Conservation (phyloP, 2,888 invertebrate species). For the Druceiella hillmani region DNA sequence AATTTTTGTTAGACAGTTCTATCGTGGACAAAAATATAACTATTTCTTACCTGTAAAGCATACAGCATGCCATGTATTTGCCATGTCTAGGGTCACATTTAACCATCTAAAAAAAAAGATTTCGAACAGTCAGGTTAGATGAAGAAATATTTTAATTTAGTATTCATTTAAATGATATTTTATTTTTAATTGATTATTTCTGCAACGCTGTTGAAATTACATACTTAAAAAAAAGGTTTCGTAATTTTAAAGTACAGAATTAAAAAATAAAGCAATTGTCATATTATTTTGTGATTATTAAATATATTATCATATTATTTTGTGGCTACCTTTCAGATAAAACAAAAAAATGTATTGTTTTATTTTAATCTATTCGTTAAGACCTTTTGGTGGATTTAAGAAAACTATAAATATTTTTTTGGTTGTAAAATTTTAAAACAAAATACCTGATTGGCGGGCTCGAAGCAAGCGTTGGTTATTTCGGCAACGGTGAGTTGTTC, state of each 20-base stretch:
- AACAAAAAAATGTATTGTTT: neutral
- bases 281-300: too few relatives aligned
- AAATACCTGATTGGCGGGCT: conserved; percentile 77
- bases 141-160: neutral
- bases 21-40: neutral
- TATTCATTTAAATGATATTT: too few relatives aligned
- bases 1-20: too few relatives aligned
- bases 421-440: neutral
- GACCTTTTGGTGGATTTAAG: too few relatives aligned
- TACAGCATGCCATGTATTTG: conserved; percentile 93
- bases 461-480: conserved; percentile 93
- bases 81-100: conserved; percentile 88
- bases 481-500: conserved; percentile 87
- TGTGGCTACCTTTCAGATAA: neutral
- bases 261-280: too few relatives aligned
- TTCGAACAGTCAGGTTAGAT: neutral
- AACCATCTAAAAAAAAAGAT: conserved; percentile 67
- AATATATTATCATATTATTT: neutral
- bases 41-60: conserved; percentile 65
- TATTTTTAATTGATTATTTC: too few relatives aligned
- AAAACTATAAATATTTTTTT: too few relatives aligned
- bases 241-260: too few relatives aligned
- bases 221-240: too few relatives aligned
- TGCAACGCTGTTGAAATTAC: too few relatives aligned
- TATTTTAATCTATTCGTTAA: too few relatives aligned